Evolutionary conservation across 2,888 invertebrate genomes (phyloP).

Genomic region (Brenthis ino): DNA sequence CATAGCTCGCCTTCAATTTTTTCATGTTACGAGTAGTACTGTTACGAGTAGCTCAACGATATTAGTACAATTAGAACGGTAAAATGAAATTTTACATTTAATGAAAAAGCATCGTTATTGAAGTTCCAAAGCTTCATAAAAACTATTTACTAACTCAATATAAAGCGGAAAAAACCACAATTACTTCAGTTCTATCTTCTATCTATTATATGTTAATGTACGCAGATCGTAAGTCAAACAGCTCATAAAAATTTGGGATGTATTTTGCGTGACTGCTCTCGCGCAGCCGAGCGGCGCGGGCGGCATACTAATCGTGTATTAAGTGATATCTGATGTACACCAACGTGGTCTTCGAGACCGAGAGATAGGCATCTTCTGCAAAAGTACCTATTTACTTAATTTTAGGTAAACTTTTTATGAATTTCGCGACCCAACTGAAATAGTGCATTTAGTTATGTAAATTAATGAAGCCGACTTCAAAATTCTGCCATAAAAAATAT

Average conservation of each 20-base stretch:
- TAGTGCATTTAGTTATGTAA: too few species aligned
- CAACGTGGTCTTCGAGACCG: constrained; percentile 7
- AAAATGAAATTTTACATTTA: too few species aligned
- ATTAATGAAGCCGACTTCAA: too few species aligned
- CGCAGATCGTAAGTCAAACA: constrained; percentile 11
- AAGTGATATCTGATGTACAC: constrained; percentile 5
- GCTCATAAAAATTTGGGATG: constrained; percentile 15
- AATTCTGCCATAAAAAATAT: too few species aligned
- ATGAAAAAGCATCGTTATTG: too few species aligned
- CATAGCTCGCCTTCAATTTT: too few species aligned
- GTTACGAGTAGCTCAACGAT: too few species aligned
- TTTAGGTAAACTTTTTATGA: constrained; percentile 1
- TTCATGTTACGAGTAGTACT: too few species aligned
- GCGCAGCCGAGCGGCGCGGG: not conserved
- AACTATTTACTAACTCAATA: too few species aligned
- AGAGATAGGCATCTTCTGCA: constrained; percentile 5
- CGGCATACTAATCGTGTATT: constrained; percentile 14
- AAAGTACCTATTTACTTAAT: constrained; percentile 10
- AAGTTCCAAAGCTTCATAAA: too few species aligned
- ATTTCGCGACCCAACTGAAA: not conserved
- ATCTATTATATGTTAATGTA: constrained; percentile 10
- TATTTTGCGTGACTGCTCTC: constrained; percentile 12
- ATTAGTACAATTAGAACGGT: too few species aligned
- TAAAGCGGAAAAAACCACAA: not conserved
- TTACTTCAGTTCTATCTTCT: not conserved